phyloP scores from a whole-genome alignment of 1,140 invertebrate species.

The Drosophila kanapiae region DNA sequence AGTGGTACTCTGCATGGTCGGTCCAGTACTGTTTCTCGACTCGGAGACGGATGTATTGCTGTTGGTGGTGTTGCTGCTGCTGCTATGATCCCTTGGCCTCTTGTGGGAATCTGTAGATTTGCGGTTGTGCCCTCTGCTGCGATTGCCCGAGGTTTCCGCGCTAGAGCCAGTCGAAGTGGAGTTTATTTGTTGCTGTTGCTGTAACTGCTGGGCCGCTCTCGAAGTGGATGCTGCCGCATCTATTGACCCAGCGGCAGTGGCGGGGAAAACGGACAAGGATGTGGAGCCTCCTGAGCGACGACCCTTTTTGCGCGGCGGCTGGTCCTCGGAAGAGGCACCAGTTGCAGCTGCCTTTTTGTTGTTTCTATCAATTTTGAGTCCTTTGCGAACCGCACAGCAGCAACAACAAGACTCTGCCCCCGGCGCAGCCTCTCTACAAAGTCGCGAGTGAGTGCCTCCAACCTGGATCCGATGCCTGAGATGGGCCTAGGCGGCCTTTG shows the following conservation, averaged over 20 bases:
- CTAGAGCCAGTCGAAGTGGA: constrained; percentile 10
- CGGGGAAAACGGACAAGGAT: constrained; percentile 35
- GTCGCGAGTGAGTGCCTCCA: constrained; percentile 21
- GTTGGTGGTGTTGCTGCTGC: constrained; percentile 34
- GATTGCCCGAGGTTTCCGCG: constrained; percentile 23
- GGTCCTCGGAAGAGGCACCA: constrained; percentile 85
- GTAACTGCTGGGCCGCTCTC: constrained; percentile 60
- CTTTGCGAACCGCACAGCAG: constrained; percentile 76
- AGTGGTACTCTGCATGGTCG: constrained; percentile 75
- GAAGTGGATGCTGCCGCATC: constrained; percentile 70
- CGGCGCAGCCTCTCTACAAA: constrained; percentile 31
- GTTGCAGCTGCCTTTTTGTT: constrained; percentile 85
- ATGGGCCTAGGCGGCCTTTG: constrained; percentile 29
- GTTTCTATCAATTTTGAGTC: constrained; percentile 86
- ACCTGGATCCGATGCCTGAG: constrained; percentile 34
- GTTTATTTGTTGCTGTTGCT: constrained; percentile 42
- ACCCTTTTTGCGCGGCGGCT: constrained; percentile 86
- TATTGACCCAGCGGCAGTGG: constrained; percentile 48
- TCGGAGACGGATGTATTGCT: constrained; percentile 40
- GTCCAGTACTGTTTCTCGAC: constrained; percentile 29
- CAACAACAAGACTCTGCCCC: constrained; percentile 68
- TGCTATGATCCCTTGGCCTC: constrained; percentile 27
- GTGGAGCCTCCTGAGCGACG: constrained; percentile 81
- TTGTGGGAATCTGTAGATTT: constrained; percentile 31
- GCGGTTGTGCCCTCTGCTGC: constrained; percentile 19